Conservation (phyloP, 2,113 vertebrate genomes). For the Otolemur garnettii region DNA sequence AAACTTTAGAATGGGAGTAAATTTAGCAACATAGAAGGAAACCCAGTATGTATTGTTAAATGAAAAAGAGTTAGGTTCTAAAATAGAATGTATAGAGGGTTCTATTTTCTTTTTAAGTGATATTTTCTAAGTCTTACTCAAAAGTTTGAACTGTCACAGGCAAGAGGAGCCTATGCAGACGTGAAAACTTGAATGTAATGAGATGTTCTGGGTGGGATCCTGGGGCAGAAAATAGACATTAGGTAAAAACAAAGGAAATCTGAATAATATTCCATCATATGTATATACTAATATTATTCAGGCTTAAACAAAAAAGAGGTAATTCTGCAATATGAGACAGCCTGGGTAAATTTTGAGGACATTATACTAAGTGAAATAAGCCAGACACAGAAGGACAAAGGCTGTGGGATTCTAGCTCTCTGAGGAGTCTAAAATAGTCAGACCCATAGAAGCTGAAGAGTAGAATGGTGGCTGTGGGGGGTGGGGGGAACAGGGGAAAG, state of each 20-base stretch:
- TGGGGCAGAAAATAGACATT: neutral
- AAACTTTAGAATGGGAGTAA: neutral
- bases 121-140: neutral
- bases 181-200: neutral
- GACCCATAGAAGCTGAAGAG: neutral
- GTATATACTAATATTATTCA: neutral
- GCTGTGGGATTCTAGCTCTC: rapidly evolving
- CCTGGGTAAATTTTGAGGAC: neutral
- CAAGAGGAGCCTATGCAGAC: neutral
- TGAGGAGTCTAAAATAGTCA: neutral
- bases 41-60: neutral
- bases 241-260: neutral
- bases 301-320: neutral
- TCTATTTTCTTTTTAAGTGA: slow-evolving; percentile 49
- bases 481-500: neutral
- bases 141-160: neutral
- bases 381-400: neutral
- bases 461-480: neutral
- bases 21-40: neutral
- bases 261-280: neutral
- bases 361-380: neutral
- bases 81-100: neutral
- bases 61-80: neutral
- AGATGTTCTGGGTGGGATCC: neutral
- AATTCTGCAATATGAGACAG: neutral